phyloP scores from a whole-genome alignment of 2,888 invertebrate species.

The Acrobasis repandana region DNA sequence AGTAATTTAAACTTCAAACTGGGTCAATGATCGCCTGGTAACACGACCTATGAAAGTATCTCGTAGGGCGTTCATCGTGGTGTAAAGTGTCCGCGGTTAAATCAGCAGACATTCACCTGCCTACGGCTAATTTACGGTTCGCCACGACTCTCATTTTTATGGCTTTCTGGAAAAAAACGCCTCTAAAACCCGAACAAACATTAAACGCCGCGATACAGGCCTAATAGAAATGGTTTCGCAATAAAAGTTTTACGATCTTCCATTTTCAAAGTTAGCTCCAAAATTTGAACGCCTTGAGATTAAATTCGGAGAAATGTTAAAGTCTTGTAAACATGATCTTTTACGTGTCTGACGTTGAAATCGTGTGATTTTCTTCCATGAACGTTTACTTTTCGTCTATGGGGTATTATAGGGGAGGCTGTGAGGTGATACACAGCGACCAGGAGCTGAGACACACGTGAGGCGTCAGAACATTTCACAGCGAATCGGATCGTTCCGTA shows the following conservation, averaged over 20 bases:
- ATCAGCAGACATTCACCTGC: slow-evolving; percentile 9
- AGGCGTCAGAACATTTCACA: too few species aligned
- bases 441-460: too few species aligned
- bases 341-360: not conserved
- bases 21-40: too few species aligned
- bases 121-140: slow-evolving; percentile 34
- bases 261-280: slow-evolving; percentile 26
- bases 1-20: not conserved
- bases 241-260: slow-evolving; percentile 40
- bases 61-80: not conserved
- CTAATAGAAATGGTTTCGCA: slow-evolving; percentile 31
- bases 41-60: not conserved
- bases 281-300: not conserved
- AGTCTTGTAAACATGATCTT: not conserved
- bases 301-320: not conserved
- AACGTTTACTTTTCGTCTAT: too few species aligned
- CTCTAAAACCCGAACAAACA: slow-evolving; percentile 33
- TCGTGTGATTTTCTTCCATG: too few species aligned
- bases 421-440: too few species aligned
- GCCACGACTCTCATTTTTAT: slow-evolving; percentile 32
- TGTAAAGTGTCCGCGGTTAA: slow-evolving; percentile 14
- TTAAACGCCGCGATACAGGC: slow-evolving; percentile 33
- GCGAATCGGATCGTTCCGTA: too few species aligned
- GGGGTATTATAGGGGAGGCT: too few species aligned
- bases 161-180: slow-evolving; percentile 31